Percentiles rank a stretch among this genome's conserved stretches.
Conservation (phyloP, 2,797 vertebrate genomes). For the Neomorphus geoffroyi region DNA sequence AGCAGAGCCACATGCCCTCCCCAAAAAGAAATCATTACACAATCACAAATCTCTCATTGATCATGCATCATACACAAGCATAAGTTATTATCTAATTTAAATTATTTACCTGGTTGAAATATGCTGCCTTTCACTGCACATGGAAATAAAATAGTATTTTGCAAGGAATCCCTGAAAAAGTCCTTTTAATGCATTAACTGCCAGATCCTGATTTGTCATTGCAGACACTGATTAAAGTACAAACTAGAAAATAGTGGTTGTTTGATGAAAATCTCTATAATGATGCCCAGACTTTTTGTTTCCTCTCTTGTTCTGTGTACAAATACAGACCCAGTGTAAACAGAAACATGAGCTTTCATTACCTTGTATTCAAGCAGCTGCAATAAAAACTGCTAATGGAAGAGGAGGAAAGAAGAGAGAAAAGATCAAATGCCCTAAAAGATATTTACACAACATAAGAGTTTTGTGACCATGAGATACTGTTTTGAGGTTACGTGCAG, state of each 20-base stretch:
- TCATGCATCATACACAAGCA: background rate
- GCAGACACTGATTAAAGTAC: background rate
- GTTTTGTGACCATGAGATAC: conserved; percentile 66
- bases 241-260: background rate
- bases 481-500: conserved; percentile 61
- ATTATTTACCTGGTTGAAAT: background rate
- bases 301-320: conserved; percentile 54
- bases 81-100: background rate
- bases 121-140: background rate
- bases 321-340: conserved; percentile 53
- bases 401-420: conserved; percentile 46
- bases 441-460: conserved; percentile 69
- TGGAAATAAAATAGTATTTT: background rate
- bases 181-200: background rate
- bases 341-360: conserved; percentile 73
- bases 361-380: conserved; percentile 50
- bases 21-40: background rate
- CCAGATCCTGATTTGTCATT: conserved; percentile 10
- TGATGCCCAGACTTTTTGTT: conserved; percentile 6
- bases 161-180: background rate
- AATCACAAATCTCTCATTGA: background rate
- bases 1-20: background rate
- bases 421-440: conserved; percentile 68
- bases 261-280: background rate
- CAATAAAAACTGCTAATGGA: conserved; percentile 74